Evolutionary conservation across 2,113 vertebrate species (phyloP).

Genomic region (Melanocharis versteri): DNA sequence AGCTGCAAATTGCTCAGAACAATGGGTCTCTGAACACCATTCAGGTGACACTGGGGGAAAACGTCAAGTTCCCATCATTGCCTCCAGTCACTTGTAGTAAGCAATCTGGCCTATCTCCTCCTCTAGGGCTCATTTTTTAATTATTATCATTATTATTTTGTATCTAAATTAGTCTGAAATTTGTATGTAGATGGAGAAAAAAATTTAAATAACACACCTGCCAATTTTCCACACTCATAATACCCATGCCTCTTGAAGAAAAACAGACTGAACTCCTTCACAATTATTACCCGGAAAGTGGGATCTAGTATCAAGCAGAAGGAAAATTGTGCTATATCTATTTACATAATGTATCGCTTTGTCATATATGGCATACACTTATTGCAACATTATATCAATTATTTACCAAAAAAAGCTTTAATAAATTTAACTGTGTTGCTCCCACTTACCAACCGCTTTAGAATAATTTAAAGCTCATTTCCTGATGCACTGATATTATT

Average conservation of each 20-base stretch:
- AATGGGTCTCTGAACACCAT: neutral
- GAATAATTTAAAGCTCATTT: slow-evolving; percentile 59
- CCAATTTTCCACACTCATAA: neutral
- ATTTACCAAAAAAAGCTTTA: slow-evolving; percentile 56
- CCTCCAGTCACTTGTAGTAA: neutral
- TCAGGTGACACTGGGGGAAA: neutral
- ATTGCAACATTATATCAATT: slow-evolving; percentile 43
- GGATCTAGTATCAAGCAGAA: neutral
- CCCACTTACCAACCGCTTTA: slow-evolving; percentile 48
- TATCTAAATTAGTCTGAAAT: neutral
- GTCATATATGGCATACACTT: slow-evolving; percentile 12
- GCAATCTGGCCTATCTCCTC: neutral
- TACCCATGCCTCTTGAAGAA: neutral
- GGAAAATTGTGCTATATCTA: neutral
- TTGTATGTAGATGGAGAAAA: neutral
- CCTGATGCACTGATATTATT: slow-evolving; percentile 59
- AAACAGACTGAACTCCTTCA: neutral
- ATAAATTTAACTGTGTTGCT: slow-evolving; percentile 64
- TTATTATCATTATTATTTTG: neutral
- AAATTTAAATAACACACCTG: neutral
- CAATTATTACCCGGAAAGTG: neutral
- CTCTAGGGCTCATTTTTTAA: neutral
- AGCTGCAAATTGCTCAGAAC: neutral
- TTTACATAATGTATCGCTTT: slow-evolving; percentile 37
- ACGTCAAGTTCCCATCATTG: neutral